phyloP scores from a whole-genome alignment of 2,888 invertebrate genomes.

The Ornithoptera priamus region DNA sequence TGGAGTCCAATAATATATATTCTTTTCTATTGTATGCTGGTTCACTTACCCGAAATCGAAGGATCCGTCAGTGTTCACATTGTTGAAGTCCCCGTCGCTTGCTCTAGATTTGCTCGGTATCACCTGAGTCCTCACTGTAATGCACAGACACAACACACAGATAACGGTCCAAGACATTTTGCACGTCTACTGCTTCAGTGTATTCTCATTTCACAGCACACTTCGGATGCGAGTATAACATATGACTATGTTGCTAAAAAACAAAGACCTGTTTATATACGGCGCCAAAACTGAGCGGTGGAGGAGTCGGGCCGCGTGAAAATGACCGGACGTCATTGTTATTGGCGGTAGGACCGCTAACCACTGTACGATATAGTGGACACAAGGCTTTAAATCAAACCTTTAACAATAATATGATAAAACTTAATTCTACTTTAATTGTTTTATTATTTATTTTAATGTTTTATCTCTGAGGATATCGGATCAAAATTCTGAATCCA shows the following conservation, averaged over 20 bases:
- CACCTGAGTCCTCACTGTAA: constrained; percentile 64
- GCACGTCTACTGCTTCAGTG: constrained; percentile 39
- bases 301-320: constrained; percentile 69
- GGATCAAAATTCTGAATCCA: no score
- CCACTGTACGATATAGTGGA: constrained; percentile 36
- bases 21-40: background rate
- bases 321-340: constrained; percentile 78
- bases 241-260: constrained; percentile 69
- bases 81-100: constrained; percentile 82
- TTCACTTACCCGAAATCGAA: constrained; percentile 84
- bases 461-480: no score
- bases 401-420: no score
- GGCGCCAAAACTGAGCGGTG: constrained; percentile 68
- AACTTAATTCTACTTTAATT: no score
- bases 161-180: constrained; percentile 64
- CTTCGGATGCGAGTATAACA: constrained; percentile 46
- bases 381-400: no score
- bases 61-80: constrained; percentile 85
- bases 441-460: no score
- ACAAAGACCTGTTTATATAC: constrained; percentile 71
- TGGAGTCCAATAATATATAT: background rate
- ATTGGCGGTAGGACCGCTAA: constrained; percentile 50
- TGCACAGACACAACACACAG: constrained; percentile 67
- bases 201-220: constrained; percentile 47
- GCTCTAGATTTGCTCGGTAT: constrained; percentile 71